Evolutionary conservation across 2,113 vertebrate species (phyloP).

Genomic region (Ailurus styani): DNA sequence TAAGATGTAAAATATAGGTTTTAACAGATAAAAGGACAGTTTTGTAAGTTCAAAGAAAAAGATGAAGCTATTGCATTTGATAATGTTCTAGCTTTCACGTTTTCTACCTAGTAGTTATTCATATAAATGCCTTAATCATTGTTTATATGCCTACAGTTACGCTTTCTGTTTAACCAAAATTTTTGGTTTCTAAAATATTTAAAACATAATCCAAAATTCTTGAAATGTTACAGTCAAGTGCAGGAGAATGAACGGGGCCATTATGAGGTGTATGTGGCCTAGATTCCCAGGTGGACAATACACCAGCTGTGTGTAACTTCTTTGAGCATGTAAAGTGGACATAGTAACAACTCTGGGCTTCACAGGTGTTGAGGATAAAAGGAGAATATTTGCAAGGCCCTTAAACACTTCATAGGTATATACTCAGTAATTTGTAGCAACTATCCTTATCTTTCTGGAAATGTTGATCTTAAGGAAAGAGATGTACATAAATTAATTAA

Average conservation of each 20-base stretch:
- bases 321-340: too few relatives aligned
- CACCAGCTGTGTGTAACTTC: not conserved
- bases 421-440: not conserved
- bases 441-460: not conserved
- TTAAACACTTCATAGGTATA: not conserved
- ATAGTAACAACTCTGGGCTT: not conserved
- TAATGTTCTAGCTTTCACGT: not conserved
- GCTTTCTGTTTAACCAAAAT: not conserved
- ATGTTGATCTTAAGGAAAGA: not conserved
- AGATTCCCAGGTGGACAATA: not conserved
- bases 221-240: not conserved
- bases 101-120: not conserved
- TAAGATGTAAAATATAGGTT: not conserved
- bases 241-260: not conserved
- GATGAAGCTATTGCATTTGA: not conserved
- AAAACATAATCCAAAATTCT: not conserved
- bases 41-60: not conserved
- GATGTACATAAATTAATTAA: too few relatives aligned
- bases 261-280: not conserved
- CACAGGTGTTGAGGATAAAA: not conserved
- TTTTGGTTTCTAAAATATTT: conserved; percentile 25
- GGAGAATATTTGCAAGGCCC: not conserved
- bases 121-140: not conserved
- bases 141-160: not conserved
- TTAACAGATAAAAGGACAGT: not conserved